Evolutionary conservation across 2,797 vertebrate species (phyloP), one percentile per base, ranked within the genome.

Genomic region (Rhadinocentrus ornatus): DNA sequence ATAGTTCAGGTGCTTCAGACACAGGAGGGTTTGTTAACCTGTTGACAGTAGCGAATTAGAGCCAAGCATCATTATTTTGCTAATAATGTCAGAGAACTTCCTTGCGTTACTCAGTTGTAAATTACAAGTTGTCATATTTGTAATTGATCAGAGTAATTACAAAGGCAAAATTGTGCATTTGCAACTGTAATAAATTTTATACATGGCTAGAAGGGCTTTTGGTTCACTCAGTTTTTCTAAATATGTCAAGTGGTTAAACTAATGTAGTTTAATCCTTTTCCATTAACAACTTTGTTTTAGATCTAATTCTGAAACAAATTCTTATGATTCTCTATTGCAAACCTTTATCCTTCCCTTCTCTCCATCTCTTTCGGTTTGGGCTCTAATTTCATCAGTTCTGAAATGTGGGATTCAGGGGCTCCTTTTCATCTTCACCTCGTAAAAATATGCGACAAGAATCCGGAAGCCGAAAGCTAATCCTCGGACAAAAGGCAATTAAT

Each of bases 351-450:
- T 50, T 55, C 10, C 62, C 46, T 54, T 77, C 62, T 69, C 55
- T 9, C 52, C 50, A 32, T 65, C 62, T 56, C 29, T 68, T 70
- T 69, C 66, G 3, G 59, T 63, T 12, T 27, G n/a, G 48, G 57
- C 55, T 24, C 39, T 80, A 66, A 82, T 91, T 91, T 89, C 76
- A 86, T 87, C 78, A 77, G 81, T 61, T 69, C 64, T 46, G 69
- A 69, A 89, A 86, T 81, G 68, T 71, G 48, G 70, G 55, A 74
- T 81, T 82, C 62, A 73, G 56, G 58, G 62, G 34, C 73, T 84
- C 46, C 72, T 85, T 86, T 93, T 91, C 80, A 91, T 88, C 83
- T 69, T 55, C 31, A 61, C 66, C 78, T 88, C n/a, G 60, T 89
- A 77, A 81, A 91, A 91, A 84, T 86, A 81, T 27, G 52, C 6